These are phyloP conservation scores for Regulus satrapa DNA, from an alignment of 2,113 vertebrate genomes.

Conservation along the genomic window DNA sequence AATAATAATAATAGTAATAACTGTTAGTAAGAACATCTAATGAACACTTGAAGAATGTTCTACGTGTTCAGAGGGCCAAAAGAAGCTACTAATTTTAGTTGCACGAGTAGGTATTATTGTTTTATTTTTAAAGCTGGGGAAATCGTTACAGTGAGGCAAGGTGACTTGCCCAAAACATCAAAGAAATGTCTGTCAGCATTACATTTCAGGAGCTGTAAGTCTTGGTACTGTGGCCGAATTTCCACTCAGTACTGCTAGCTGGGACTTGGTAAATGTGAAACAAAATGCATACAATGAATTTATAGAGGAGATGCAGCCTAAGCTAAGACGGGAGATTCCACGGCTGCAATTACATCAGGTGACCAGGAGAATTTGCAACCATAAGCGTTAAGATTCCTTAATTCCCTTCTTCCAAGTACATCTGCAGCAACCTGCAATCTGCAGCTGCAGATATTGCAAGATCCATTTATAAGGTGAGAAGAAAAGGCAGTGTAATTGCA, in stretches of 20 bases:
- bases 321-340: background rate
- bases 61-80: background rate
- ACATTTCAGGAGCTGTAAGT: background rate
- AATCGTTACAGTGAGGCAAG: background rate
- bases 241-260: background rate
- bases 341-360: background rate
- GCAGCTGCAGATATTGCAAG: conserved; percentile 3
- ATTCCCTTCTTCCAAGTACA: background rate
- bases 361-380: background rate
- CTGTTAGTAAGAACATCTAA: background rate
- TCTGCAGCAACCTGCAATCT: conserved; percentile 1
- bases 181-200: conserved; percentile 3
- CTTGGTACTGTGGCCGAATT: background rate
- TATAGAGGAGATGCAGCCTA: background rate
- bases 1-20: background rate
- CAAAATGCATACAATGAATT: background rate
- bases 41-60: background rate
- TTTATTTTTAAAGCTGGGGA: background rate
- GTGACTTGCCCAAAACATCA: conserved; percentile 29
- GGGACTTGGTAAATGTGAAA: background rate
- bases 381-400: background rate
- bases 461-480: conserved; percentile 23
- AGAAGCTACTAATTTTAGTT: background rate
- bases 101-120: background rate
- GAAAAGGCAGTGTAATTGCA: conserved; percentile 3